These are phyloP conservation scores for Heptranchias perlo DNA, from an alignment of 2,113 vertebrate species.

Conservation along the genomic window DNA sequence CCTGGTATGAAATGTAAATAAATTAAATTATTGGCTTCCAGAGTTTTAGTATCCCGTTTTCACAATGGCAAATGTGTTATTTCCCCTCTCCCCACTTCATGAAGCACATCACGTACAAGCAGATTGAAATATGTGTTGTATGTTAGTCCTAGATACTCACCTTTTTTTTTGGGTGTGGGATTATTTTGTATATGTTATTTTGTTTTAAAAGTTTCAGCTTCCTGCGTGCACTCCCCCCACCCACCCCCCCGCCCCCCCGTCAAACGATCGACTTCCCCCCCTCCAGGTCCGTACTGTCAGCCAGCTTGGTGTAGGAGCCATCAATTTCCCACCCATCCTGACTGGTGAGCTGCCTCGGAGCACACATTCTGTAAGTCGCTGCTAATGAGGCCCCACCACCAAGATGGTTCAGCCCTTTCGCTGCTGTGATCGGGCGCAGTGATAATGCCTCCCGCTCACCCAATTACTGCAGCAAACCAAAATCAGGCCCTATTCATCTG, in stretches of 20 bases:
- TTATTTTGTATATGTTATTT: neutral
- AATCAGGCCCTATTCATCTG: neutral
- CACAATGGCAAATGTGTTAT: neutral
- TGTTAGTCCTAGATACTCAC: too few relatives aligned
- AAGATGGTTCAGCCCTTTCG: neutral
- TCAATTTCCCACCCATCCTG: too few relatives aligned
- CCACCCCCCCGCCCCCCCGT: too few relatives aligned
- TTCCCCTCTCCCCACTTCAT: neutral
- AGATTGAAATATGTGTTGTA: neutral
- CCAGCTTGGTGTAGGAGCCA: too few relatives aligned
- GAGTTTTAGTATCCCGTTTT: neutral
- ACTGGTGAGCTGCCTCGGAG: neutral
- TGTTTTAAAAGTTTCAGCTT: neutral
- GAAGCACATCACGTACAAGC: neutral
- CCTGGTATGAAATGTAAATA: neutral
- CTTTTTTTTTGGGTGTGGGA: neutral
- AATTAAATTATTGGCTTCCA: neutral
- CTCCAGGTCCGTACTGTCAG: too few relatives aligned
- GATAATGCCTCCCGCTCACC: neutral
- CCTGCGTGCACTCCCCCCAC: neutral
- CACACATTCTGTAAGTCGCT: too few relatives aligned
- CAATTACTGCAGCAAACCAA: neutral
- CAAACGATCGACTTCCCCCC: neutral
- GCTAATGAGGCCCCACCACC: neutral
- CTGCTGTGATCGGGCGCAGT: neutral